phyloP scores from a whole-genome alignment of 2,888 invertebrate species.

The Diaperis boleti region DNA sequence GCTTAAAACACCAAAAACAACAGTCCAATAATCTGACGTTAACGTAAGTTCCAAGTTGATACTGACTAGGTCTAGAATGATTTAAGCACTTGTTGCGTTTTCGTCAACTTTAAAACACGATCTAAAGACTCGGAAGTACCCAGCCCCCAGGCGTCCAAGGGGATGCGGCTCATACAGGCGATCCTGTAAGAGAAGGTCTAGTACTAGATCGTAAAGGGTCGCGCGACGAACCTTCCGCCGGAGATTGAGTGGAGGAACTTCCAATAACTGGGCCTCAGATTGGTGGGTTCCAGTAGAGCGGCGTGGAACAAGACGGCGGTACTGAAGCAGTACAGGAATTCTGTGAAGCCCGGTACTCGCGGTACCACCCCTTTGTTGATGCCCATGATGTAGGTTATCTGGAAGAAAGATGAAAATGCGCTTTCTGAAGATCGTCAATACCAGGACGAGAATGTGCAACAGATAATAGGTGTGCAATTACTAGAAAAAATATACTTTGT shows the following conservation, averaged over 20 bases:
- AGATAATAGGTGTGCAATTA: no score
- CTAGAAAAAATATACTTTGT: no score
- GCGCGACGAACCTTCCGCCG: constrained; percentile 75
- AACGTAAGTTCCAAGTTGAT: constrained; percentile 21
- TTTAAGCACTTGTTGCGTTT: constrained; percentile 56
- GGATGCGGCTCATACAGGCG: constrained; percentile 70
- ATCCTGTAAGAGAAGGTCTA: constrained; percentile 70
- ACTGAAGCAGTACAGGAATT: constrained; percentile 80
- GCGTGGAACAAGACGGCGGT: constrained; percentile 84
- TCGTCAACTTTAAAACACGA: constrained; percentile 65
- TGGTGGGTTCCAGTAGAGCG: constrained; percentile 83
- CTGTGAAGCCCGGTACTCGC: constrained; percentile 76
- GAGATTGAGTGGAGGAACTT: constrained; percentile 83
- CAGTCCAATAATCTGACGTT: constrained; percentile 6
- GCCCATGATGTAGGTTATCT: constrained; percentile 81
- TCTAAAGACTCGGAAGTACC: constrained; percentile 68
- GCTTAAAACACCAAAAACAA: constrained; percentile 18
- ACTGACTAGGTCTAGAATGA: constrained; percentile 29
- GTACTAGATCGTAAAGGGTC: no score
- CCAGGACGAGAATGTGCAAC: no score
- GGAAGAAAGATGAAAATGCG: no score
- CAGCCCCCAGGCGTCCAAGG: constrained; percentile 74
- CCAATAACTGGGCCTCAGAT: constrained; percentile 85
- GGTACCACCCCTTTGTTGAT: constrained; percentile 76
- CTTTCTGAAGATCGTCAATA: no score